Conservation (phyloP, 1,140 invertebrate genomes). For the Drosophila jambulina region DNA sequence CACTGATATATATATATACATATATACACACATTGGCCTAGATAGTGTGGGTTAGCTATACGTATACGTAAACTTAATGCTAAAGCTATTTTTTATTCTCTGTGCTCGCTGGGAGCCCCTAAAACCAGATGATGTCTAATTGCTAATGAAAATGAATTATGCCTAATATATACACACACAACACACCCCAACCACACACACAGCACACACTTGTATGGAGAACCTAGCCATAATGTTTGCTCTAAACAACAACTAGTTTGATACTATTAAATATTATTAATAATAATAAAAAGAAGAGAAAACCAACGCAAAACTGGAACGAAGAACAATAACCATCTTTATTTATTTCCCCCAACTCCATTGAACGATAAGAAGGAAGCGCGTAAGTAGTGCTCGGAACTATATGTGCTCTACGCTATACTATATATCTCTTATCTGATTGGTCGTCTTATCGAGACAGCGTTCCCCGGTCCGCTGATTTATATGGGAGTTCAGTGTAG, state of each 20-base stretch:
- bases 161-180: slow-evolving; percentile 52
- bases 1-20: slow-evolving; percentile 26
- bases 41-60: slow-evolving; percentile 41
- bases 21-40: slow-evolving; percentile 22
- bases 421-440: slow-evolving; percentile 5
- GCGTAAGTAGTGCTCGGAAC: not conserved
- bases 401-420: not conserved
- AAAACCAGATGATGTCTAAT: slow-evolving; percentile 50
- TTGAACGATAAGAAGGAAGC: slow-evolving; percentile 12
- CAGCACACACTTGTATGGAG: slow-evolving; percentile 31
- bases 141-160: slow-evolving; percentile 72
- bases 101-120: slow-evolving; percentile 31
- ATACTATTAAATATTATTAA: slow-evolving; percentile 46
- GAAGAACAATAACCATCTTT: slow-evolving; percentile 33
- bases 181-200: slow-evolving; percentile 8
- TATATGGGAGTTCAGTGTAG: slow-evolving; percentile 32
- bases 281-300: slow-evolving; percentile 39
- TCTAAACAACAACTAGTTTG: slow-evolving; percentile 47
- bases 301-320: slow-evolving; percentile 51
- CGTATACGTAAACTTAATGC: slow-evolving; percentile 38
- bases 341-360: slow-evolving; percentile 5
- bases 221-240: slow-evolving; percentile 43
- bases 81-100: slow-evolving; percentile 37
- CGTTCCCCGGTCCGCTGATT: slow-evolving; percentile 32
- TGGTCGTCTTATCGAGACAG: slow-evolving; percentile 27